Evolutionary conservation across 2,888 invertebrate species (phyloP).

Genomic region (Calliphora vomitoria): DNA sequence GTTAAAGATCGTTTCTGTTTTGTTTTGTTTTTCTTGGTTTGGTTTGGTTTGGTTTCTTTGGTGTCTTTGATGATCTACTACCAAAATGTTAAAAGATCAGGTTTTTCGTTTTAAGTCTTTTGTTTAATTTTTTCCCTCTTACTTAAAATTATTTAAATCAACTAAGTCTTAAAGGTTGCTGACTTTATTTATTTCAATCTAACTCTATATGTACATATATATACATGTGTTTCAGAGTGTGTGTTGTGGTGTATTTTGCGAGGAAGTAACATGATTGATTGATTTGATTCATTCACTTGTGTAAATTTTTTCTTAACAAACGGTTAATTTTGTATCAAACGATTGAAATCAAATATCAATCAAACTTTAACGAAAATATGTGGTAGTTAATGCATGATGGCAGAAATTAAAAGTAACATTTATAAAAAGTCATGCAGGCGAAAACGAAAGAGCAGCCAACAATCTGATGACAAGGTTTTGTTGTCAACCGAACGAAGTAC

Average conservation of each 20-base stretch:
- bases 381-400: slow-evolving; percentile 64
- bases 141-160: slow-evolving; percentile 63
- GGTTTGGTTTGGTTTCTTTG: slow-evolving; percentile 11
- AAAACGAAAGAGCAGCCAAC: not conserved
- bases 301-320: slow-evolving; percentile 64
- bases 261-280: slow-evolving; percentile 72
- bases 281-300: slow-evolving; percentile 73
- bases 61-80: slow-evolving; percentile 70
- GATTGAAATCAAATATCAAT: slow-evolving; percentile 68
- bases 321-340: slow-evolving; percentile 64
- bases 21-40: slow-evolving; percentile 7
- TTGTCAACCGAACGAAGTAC: not conserved
- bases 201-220: not conserved
- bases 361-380: slow-evolving; percentile 58
- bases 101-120: slow-evolving; percentile 73
- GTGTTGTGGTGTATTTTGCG: slow-evolving; percentile 19
- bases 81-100: slow-evolving; percentile 65
- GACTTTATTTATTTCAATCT: slow-evolving; percentile 53
- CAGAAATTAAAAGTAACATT: slow-evolving; percentile 61
- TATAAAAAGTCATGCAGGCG: slow-evolving; percentile 35
- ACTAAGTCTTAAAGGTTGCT: slow-evolving; percentile 66
- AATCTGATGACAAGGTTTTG: slow-evolving; percentile 55
- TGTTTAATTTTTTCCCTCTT: slow-evolving; percentile 42
- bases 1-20: slow-evolving; percentile 71
- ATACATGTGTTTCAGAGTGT: not conserved